phyloP scores from a whole-genome alignment of 2,888 invertebrate species.

The Anarsia innoxiella region DNA sequence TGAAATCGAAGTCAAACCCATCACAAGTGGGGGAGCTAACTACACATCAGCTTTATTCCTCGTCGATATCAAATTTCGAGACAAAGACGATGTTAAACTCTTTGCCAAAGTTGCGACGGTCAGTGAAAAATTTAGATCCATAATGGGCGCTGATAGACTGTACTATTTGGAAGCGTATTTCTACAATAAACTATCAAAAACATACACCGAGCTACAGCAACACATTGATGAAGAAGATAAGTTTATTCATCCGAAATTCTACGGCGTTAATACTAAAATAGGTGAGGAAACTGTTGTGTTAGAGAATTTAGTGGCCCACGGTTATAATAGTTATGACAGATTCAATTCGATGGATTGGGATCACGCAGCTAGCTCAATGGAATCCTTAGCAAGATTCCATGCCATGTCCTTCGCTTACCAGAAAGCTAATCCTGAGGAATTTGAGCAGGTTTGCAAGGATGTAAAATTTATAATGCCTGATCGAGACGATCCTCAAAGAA shows the following conservation, averaged over 20 bases:
- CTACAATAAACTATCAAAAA: constrained; percentile 25
- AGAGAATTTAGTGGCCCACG: constrained; percentile 36
- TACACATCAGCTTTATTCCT: constrained; percentile 34
- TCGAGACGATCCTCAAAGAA: constrained; percentile 17
- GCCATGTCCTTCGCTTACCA: constrained; percentile 47
- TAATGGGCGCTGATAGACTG: constrained; percentile 20
- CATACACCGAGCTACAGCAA: constrained; percentile 21
- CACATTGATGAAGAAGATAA: constrained; percentile 22
- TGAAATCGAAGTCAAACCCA: constrained; percentile 22
- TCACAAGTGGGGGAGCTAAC: constrained; percentile 39
- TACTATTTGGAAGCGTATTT: constrained; percentile 27
- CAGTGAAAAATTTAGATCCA: constrained; percentile 23
- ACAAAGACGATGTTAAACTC: constrained; percentile 25
- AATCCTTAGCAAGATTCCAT: constrained; percentile 42
- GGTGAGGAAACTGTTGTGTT: constrained; percentile 38
- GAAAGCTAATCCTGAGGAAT: constrained; percentile 36
- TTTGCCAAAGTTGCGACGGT: constrained; percentile 41
- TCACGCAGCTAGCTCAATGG: constrained; percentile 32
- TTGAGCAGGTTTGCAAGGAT: constrained; percentile 16
- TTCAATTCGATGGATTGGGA: constrained; percentile 36
- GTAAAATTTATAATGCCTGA: constrained; percentile 18
- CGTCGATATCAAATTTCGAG: constrained; percentile 20
- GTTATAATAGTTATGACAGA: constrained; percentile 29
- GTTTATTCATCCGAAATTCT: constrained; percentile 29
- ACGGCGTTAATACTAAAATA: constrained; percentile 23